phyloP scores from a whole-genome alignment of 2,797 vertebrate species.

The Sphenopsis melanotis region DNA sequence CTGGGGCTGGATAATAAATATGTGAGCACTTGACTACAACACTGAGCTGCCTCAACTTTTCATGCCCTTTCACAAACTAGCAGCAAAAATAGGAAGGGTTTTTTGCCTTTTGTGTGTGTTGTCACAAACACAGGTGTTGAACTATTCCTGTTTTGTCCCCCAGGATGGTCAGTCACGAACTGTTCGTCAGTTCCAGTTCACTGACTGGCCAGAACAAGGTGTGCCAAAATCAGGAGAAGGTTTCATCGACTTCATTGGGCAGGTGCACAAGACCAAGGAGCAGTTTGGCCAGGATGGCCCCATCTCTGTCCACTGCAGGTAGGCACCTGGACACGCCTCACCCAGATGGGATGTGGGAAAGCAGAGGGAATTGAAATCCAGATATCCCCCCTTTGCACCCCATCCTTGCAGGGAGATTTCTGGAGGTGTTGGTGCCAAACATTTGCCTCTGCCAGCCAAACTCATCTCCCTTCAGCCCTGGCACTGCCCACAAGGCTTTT shows the following conservation, averaged over 20 bases:
- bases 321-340: rapidly evolving
- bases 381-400: background rate
- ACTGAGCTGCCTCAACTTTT: background rate
- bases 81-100: rapidly evolving
- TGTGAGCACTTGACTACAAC: background rate
- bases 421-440: background rate
- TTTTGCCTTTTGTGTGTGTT: background rate
- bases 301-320: conserved; percentile 99
- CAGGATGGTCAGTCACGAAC: conserved; percentile 97
- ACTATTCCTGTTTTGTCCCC: background rate
- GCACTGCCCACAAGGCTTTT: background rate
- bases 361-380: background rate
- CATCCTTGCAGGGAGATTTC: background rate
- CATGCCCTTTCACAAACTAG: background rate
- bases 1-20: background rate
- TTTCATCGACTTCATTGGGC: conserved; percentile 97
- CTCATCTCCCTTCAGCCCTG: background rate
- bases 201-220: conserved; percentile 97
- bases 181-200: conserved; percentile 98
- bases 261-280: conserved; percentile 99
- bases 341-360: too few species aligned
- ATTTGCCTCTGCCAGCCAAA: background rate
- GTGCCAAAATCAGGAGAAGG: conserved; percentile 98
- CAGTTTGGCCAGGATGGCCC: conserved; percentile 98
- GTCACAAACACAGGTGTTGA: background rate